Evolutionary conservation across 2,797 vertebrate genomes (phyloP).

Genomic region (Sternotherus odoratus): DNA sequence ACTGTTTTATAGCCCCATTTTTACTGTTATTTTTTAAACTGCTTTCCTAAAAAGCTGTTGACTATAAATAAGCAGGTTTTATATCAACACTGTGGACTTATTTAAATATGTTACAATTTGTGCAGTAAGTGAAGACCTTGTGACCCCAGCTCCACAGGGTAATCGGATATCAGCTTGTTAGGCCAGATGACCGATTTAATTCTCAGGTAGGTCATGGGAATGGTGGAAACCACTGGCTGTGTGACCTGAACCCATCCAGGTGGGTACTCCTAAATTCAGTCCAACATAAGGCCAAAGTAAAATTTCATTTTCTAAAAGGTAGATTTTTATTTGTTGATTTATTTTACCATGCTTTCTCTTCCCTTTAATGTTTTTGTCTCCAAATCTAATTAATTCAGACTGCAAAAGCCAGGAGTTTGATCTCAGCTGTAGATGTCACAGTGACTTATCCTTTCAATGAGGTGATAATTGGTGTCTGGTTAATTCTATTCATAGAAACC

Average conservation of each 20-base stretch:
- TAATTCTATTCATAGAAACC: conserved; percentile 64
- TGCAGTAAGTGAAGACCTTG: background rate
- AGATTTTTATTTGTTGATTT: conserved; percentile 21
- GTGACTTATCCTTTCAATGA: conserved; percentile 62
- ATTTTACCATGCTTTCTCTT: conserved; percentile 45
- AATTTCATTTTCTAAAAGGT: conserved; percentile 56
- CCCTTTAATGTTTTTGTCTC: conserved; percentile 38
- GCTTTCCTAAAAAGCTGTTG: conserved; percentile 18
- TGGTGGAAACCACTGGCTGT: background rate
- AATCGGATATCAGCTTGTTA: conserved; percentile 38
- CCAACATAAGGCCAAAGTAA: conserved; percentile 31
- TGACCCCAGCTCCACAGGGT: background rate
- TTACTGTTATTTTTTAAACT: conserved; percentile 34
- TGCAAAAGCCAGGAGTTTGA: conserved; percentile 66
- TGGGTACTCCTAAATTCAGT: conserved; percentile 24
- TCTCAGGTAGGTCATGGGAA: conserved; percentile 27
- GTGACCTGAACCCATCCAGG: conserved; percentile 15
- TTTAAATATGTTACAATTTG: conserved; percentile 47
- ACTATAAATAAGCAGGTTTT: conserved; percentile 42
- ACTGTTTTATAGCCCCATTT: conserved; percentile 17
- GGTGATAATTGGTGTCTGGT: conserved; percentile 63
- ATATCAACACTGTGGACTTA: conserved; percentile 1
- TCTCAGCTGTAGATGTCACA: conserved; percentile 65
- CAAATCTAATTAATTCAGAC: conserved; percentile 66
- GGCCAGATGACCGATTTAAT: conserved; percentile 46